A percentile compares a stretch with the other conserved stretches of the same genome.
Conservation (phyloP, 2,113 vertebrate species). For the Trachemys scripta region DNA sequence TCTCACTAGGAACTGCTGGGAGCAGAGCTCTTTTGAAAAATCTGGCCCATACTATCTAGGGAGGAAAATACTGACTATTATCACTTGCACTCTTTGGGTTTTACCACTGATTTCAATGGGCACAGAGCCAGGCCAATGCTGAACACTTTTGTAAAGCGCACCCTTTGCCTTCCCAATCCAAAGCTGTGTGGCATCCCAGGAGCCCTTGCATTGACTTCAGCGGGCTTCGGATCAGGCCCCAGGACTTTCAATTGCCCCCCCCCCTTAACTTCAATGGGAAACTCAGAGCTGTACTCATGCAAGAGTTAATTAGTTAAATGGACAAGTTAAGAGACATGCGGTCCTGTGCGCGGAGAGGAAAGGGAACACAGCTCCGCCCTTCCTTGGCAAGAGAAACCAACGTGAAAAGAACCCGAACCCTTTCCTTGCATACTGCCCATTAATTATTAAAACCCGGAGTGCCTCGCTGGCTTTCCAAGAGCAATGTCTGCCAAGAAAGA, state of each 20-base stretch:
- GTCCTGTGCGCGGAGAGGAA: neutral
- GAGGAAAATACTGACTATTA: neutral
- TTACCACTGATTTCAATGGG: neutral
- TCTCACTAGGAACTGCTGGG: neutral
- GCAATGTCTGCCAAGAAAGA: neutral
- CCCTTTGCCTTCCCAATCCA: accelerated
- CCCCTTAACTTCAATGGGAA: neutral
- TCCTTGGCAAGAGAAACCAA: neutral
- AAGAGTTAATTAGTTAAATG: neutral
- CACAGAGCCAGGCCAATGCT: neutral
- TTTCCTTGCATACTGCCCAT: neutral
- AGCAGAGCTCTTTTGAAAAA: neutral
- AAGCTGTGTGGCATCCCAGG: neutral
- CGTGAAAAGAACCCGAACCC: neutral
- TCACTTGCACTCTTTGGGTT: neutral
- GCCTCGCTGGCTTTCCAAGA: neutral
- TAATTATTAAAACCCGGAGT: neutral
- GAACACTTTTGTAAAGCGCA: neutral
- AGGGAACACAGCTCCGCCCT: accelerated
- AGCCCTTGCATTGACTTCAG: neutral
- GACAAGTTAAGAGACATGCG: neutral
- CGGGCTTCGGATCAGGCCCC: neutral
- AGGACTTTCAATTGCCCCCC: neutral
- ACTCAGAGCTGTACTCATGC: neutral
- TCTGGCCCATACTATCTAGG: too few relatives aligned